Percentiles rank a stretch among this genome's conserved stretches.
Evolutionary conservation across 2,888 invertebrate species (phyloP).

Genomic region (Ochlodes sylvanus): DNA sequence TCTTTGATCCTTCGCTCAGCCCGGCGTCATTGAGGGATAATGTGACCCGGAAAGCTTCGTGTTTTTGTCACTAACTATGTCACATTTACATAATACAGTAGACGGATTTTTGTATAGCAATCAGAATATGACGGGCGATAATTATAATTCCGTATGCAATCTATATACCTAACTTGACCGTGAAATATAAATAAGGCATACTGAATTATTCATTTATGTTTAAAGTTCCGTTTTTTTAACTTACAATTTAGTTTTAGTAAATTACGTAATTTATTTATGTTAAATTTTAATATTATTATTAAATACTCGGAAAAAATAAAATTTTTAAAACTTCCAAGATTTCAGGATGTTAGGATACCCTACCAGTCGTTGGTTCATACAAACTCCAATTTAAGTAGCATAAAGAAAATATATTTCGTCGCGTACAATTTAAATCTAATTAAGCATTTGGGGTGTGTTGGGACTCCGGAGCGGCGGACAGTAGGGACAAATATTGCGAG

Average conservation of each 20-base stretch:
- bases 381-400: constrained; percentile 32
- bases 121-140: background rate
- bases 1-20: constrained; percentile 40
- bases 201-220: too few species aligned
- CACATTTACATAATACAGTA: background rate
- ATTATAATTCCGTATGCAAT: background rate
- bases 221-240: too few species aligned
- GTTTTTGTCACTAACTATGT: background rate
- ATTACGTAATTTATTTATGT: too few species aligned
- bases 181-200: background rate
- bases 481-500: constrained; percentile 26
- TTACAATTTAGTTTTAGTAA: too few species aligned
- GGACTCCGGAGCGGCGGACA: background rate
- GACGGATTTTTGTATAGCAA: background rate
- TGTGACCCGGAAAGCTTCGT: background rate
- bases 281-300: too few species aligned
- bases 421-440: constrained; percentile 42
- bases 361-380: background rate
- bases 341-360: too few species aligned
- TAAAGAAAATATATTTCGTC: constrained; percentile 31
- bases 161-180: background rate
- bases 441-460: constrained; percentile 32
- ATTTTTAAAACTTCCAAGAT: too few species aligned
- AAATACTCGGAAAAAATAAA: too few species aligned
- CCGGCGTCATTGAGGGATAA: background rate